Base-by-base conservation (phyloP, 1,140 invertebrate species). In the Popillia japonica region DNA sequence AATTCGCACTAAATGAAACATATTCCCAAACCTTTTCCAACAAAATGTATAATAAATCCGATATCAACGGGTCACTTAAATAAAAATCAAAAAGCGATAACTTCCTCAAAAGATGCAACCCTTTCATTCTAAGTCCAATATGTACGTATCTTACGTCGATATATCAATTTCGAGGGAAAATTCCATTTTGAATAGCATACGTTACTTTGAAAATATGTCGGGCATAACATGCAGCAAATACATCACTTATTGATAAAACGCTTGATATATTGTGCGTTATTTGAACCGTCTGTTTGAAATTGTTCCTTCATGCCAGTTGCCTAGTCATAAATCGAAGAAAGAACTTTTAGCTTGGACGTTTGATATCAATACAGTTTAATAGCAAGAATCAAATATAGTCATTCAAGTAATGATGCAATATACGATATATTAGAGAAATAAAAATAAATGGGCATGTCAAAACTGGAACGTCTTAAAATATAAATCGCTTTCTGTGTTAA, bases 161-260 rank as follows among this genome's bases (percentile, higher is more conserved):
- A 44, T 11, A 44, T 44, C 42, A 44, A n/a, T 44, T 44, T 2
- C 42, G 9, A 44, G 14, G 9, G 14, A 44, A n/a, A 44, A 44
- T 44, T 44, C 42, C 14, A 9, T 44, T 44, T 44, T 11, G 14
- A n/a, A 44, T 44, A 7, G 42, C 42, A n/a, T 44, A 44, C 9
- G 42, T 44, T 44, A 44, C 14, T 44, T 44, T 44, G 9, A n/a
- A 44, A 44, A 44, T 44, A 44, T 44, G 9, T 44, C 42, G 42
- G 1, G 14, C 14, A 11, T 9, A 44, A 44, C 14, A 44, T 44
- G 42, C 14, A 11, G 42, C 42, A 44, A 9, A 44, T 44, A 44
- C 42, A 44, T 44, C 42, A 44, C 42, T 44, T 44, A 44, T 44
- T 44, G 42, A 44, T 44, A 44, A 44, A 44, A 44, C 42, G 42